These are phyloP conservation scores for Stylophora pistillata DNA, from an alignment of 64 coral and sea anemone species.

Conservation along the genomic window DNA sequence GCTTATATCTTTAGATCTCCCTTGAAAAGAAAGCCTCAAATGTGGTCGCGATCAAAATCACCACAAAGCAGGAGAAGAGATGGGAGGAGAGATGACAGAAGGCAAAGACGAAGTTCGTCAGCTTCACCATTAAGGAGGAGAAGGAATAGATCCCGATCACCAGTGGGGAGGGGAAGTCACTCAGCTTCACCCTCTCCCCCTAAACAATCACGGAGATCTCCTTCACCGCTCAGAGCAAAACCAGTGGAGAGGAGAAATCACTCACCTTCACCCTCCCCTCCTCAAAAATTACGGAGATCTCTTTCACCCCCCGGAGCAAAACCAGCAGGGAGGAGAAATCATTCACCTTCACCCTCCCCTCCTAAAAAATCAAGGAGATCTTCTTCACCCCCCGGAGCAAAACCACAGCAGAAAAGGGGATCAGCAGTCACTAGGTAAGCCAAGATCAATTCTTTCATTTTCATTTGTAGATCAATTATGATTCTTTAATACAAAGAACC, in stretches of 20 bases:
- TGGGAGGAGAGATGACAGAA: background rate
- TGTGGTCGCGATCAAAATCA: conserved; percentile 45
- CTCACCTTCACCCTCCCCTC: conserved; percentile 16
- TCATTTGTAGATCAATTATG: too few species aligned
- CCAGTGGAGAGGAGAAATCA: background rate
- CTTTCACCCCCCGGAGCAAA: conserved; percentile 18
- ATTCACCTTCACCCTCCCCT: conserved; percentile 19
- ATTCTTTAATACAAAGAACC: too few species aligned
- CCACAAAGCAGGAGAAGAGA: background rate
- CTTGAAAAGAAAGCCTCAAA: conserved; percentile 9
- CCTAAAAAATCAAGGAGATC: conserved; percentile 22
- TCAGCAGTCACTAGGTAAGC: conserved; percentile 63
- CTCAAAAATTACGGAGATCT: conserved; percentile 14
- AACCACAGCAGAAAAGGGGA: conserved; percentile 11
- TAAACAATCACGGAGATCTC: conserved; percentile 17
- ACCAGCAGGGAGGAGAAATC: background rate
- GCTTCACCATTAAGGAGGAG: background rate
- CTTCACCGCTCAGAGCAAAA: conserved; percentile 27
- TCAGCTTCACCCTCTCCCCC: conserved; percentile 23
- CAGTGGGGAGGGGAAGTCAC: background rate
- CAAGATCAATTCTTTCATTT: background rate
- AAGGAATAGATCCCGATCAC: background rate
- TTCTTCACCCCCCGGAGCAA: conserved; percentile 16
- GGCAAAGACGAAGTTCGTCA: background rate
- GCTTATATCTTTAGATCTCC: background rate